A percentile compares a stretch with the other conserved stretches of the same genome.
Conservation (phyloP, 2,797 vertebrate species). For the Falco biarmicus region DNA sequence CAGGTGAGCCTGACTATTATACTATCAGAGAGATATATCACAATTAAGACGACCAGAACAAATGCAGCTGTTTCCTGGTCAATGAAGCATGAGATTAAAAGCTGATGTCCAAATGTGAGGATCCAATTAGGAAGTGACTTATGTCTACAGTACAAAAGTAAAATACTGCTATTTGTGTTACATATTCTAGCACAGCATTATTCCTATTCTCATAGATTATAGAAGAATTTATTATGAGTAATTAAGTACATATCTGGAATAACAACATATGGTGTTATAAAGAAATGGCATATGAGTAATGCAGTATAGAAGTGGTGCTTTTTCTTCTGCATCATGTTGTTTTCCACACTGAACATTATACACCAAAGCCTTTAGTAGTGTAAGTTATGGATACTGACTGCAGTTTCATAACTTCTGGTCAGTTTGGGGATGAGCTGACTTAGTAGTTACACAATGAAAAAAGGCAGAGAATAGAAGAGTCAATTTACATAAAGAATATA, state of each 20-base stretch:
- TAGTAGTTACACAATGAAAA: not conserved
- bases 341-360: not conserved
- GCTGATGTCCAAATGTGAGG: constrained; percentile 40
- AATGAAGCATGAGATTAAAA: constrained; percentile 60
- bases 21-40: constrained; percentile 2
- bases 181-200: not conserved
- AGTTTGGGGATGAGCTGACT: not conserved
- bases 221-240: not conserved
- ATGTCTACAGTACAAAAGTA: constrained; percentile 19
- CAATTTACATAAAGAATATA: not conserved
- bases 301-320: not conserved
- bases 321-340: not conserved
- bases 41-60: constrained; percentile 27
- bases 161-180: constrained; percentile 40
- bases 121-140: constrained; percentile 64
- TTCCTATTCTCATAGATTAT: not conserved
- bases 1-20: constrained; percentile 2
- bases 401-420: not conserved
- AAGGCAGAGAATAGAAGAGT: not conserved
- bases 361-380: not conserved
- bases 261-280: not conserved
- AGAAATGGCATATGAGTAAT: not conserved
- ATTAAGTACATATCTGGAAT: not conserved
- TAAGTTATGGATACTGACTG: not conserved
- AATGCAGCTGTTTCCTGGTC: constrained; percentile 42